Percentiles rank a stretch among this genome's conserved stretches.
Conservation (phyloP, 1,140 invertebrate genomes). For the Anoplolepis gracilipes region DNA sequence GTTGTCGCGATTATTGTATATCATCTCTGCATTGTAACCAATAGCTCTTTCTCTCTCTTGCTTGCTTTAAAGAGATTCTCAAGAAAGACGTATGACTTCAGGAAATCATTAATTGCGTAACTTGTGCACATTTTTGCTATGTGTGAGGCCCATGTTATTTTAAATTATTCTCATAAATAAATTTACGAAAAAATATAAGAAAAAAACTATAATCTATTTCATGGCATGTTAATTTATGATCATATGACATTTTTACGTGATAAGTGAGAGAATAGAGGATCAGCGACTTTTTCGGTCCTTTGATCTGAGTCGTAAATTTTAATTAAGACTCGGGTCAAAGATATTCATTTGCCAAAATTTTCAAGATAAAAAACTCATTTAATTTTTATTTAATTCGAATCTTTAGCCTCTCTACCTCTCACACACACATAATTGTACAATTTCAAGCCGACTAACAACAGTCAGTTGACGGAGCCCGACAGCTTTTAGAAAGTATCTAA, state of each 20-base stretch:
- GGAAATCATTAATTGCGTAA: conserved; percentile 49
- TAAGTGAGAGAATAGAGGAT: not conserved
- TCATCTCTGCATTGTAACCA: not conserved
- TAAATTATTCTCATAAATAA: conserved; percentile 30
- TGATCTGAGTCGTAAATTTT: not conserved
- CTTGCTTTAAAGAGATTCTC: not conserved
- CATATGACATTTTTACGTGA: conserved; percentile 26
- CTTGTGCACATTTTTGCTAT: not conserved
- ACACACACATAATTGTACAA: not conserved
- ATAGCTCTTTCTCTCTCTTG: not conserved
- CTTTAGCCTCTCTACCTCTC: not conserved
- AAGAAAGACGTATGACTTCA: conserved; percentile 10
- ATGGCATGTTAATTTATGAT: conserved; percentile 6
- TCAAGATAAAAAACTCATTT: not conserved
- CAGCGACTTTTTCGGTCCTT: not conserved
- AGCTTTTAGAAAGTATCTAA: conserved; percentile 67
- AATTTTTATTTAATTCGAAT: not conserved
- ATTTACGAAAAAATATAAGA: conserved; percentile 21
- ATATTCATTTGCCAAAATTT: not conserved
- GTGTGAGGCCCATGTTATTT: conserved; percentile 18
- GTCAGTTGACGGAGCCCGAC: conserved; percentile 17
- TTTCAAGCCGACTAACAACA: not conserved
- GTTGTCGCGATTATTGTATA: conserved; percentile 29
- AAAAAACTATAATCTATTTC: conserved; percentile 6
- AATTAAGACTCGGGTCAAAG: not conserved